Base-by-base conservation (phyloP, 2,113 vertebrate genomes). In the Heterochromis multidens region DNA sequence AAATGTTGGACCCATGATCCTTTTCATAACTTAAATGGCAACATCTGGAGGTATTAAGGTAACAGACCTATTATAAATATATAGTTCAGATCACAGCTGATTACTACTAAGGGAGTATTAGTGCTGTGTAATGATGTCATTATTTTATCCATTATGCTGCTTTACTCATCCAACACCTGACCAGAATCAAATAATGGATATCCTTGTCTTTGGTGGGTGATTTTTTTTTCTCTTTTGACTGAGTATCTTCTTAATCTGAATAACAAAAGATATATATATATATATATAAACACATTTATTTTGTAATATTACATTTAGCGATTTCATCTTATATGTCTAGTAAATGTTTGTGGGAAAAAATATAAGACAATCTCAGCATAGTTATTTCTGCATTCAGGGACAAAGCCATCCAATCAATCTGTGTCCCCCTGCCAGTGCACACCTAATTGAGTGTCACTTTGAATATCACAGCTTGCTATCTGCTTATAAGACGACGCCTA, bases 401-500 rank as follows among this genome's bases (percentile, higher is more conserved):
- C 72, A 79, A 85, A 40, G 67, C 29, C 63, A 57, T 60, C 67
- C 87, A 52, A 91, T 92, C 91, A 88, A 88, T 91, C 88, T 80
- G 83, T 13, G 76, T 91, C 79, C 56, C 77, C n/a, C 60, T 84
- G 84, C 81, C 77, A 12, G 80, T 85, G 86, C 88, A 89, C 86
- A 81, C 74, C 88, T 94, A 91, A 93, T 91, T 89, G 90, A 87
- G 88, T 94, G 93, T 93, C 91, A 93, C 83, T 94, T 94, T 88
- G 86, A 91, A 94, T 94, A 89, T 89, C 78, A 59, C 90, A 85
- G 86, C 82, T 27, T 79, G 80, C 81, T 81, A 63, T 91, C 85
- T 58, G 82, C 85, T 86, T 61, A 85, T 82, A 89, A 82, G 80
- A 83, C 93, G 89, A 85, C 61, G 80, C 79, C 57, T 54, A 77